Evolutionary conservation across 2,888 invertebrate genomes (phyloP).

Genomic region (Drosophila rubida): DNA sequence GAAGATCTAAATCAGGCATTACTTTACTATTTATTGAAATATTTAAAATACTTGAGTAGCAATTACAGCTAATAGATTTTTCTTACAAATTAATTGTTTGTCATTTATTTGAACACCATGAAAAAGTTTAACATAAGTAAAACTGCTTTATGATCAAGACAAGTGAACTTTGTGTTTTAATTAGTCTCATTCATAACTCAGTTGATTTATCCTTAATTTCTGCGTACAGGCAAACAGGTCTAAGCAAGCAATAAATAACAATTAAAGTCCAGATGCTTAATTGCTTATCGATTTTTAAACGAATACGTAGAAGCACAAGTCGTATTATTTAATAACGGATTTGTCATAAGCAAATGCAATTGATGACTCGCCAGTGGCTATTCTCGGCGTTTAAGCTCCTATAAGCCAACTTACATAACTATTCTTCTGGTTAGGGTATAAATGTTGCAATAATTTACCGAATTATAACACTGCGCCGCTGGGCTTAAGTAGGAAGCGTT

Average conservation of each 20-base stretch:
- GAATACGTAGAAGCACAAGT: not conserved
- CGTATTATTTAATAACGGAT: constrained; percentile 1
- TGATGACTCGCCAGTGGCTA: not conserved
- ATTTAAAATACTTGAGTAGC: not conserved
- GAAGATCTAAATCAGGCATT: not conserved
- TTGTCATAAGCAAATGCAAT: not conserved
- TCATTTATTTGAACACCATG: too few relatives aligned
- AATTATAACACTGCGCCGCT: constrained; percentile 65
- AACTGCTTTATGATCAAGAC: too few relatives aligned
- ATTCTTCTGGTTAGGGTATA: constrained; percentile 43
- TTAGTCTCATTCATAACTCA: not conserved
- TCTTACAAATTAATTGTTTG: not conserved
- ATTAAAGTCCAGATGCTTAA: not conserved
- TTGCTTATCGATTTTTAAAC: not conserved
- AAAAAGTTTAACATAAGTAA: too few relatives aligned
- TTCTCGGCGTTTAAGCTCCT: constrained; percentile 2
- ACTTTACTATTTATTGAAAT: not conserved
- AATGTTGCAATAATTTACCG: constrained; percentile 57
- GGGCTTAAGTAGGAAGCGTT: constrained; percentile 70
- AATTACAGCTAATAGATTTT: not conserved
- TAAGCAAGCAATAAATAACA: not conserved
- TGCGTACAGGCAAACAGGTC: not conserved
- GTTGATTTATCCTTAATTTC: not conserved
- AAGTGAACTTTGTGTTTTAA: not conserved
- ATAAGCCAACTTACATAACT: constrained; percentile 24